Conservation (phyloP, 2,797 vertebrate species). For the Xenops minutus region DNA sequence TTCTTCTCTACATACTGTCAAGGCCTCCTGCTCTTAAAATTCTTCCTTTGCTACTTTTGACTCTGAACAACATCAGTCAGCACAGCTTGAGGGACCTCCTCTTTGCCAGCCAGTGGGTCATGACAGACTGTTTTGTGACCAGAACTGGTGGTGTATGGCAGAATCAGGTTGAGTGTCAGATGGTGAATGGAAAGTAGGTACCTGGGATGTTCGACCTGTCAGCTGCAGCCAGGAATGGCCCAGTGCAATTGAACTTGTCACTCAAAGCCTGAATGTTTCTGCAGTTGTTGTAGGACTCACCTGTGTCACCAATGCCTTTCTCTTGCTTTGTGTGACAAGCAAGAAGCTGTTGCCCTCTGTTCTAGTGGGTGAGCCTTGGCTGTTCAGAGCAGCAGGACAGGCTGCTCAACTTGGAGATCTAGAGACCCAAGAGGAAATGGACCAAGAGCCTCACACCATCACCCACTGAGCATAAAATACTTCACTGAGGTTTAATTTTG, state of each 20-base stretch:
- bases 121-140: accelerated
- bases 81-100: neutral
- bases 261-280: neutral
- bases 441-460: neutral
- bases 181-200: neutral
- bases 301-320: neutral
- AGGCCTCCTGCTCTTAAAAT: neutral
- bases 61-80: neutral
- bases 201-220: neutral
- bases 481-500: neutral
- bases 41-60: neutral
- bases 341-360: neutral
- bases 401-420: neutral
- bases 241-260: neutral
- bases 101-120: neutral
- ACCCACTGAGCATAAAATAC: neutral
- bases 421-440: neutral
- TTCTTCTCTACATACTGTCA: neutral
- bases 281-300: neutral
- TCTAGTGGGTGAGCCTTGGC: neutral
- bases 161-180: accelerated
- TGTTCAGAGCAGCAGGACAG: neutral
- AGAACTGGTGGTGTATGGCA: neutral
- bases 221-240: neutral
- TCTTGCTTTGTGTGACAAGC: neutral